Conservation (phyloP, 1,140 invertebrate species). For the Pygmarrhopalites habei region DNA sequence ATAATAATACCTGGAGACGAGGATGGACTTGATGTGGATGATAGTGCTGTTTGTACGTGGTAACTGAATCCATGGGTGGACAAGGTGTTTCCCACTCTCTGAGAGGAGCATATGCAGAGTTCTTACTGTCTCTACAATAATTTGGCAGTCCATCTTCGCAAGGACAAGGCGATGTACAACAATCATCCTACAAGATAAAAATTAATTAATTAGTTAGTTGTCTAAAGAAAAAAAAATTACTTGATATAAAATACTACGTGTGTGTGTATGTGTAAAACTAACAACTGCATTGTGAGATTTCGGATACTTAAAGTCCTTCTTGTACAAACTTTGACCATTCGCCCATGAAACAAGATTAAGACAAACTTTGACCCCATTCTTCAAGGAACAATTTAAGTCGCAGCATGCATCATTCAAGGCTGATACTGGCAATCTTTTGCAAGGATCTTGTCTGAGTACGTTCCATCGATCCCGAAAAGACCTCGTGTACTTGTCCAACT, state of each 20-base stretch:
- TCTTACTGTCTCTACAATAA: not conserved
- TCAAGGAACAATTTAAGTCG: not conserved
- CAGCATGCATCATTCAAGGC: conserved; percentile 1
- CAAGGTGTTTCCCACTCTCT: not conserved
- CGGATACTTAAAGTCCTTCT: conserved; percentile 19
- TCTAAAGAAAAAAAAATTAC: not conserved
- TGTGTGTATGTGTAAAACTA: not conserved
- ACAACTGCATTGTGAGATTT: conserved; percentile 21
- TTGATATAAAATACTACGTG: not conserved
- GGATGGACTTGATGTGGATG: conserved; percentile 10
- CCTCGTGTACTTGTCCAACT: conserved; percentile 14
- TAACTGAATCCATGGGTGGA: conserved; percentile 17
- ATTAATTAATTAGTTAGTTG: not conserved
- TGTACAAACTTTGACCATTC: conserved; percentile 9
- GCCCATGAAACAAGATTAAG: conserved; percentile 2
- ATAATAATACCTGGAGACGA: too few species aligned
- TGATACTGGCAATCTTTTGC: not conserved
- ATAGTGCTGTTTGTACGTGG: conserved; percentile 26
- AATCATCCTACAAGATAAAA: conserved; percentile 18
- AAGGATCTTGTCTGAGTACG: conserved; percentile 4
- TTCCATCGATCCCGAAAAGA: conserved; percentile 22
- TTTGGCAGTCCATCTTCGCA: conserved; percentile 17
- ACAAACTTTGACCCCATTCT: conserved; percentile 13
- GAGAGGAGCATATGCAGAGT: conserved; percentile 8
- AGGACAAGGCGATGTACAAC: conserved; percentile 21